Evolutionary conservation across 1,140 invertebrate species (phyloP), one percentile per base, ranked within the genome.

Genomic region (Mizuhopecten yessoensis): DNA sequence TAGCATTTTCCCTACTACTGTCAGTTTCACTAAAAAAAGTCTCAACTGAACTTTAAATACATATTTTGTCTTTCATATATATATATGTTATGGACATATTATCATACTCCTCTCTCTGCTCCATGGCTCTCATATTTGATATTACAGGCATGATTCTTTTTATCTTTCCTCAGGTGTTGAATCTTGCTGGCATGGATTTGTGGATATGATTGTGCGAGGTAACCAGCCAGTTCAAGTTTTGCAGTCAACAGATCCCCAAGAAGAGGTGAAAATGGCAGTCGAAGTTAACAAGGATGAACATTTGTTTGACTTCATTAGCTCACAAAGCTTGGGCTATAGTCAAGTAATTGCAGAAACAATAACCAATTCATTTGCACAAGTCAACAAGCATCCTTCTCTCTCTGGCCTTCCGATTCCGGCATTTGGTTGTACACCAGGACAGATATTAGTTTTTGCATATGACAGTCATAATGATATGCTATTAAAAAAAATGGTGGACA

Each of bases 291-390:
- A 7, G 34, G 15, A n/a, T 13, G 42, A 15, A 20, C 1, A 33
- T 34, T 15, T 15, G 5, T 10, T 39, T 88, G 34, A 34, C 9
- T 39, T 15, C 29, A 29, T 15, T 33, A 29, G 49, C 0, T 49
- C 15, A 17, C 45, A 23, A 49, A 20, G 45, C 45, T 49, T 20
- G n/a, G n/a, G n/a, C n/a, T n/a, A n/a, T n/a, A n/a, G n/a, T n/a
- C n/a, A n/a, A 11, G 36, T 49, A 0, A 89, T 89, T 57, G 88
- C 88, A 57, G 39, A 89, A 89, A 57, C 88, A 5, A 89, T 89
- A 29, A 89, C 88, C 23, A 89, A 89, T 57, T 29, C 88, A 11
- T 89, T 57, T 34, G 33, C 45, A n/a, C 42, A 89, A 75, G 88
- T 89, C 7, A 89, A 2, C 11, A 89, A 13, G 15, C n/a, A 45